Evolutionary conservation across 2,888 invertebrate genomes (phyloP).

Genomic region (Silvanus unidentatus): DNA sequence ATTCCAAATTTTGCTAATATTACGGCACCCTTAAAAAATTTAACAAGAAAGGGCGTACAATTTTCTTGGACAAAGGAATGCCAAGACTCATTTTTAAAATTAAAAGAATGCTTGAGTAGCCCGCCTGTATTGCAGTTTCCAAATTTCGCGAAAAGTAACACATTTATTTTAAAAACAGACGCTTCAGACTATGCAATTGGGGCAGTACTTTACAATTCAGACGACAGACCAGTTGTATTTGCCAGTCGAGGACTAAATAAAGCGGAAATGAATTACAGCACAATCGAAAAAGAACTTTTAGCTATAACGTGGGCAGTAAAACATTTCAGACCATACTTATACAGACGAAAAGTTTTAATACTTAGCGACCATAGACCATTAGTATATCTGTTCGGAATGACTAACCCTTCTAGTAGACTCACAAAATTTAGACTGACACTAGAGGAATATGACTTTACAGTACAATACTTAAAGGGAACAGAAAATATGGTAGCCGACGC

Average conservation of each 20-base stretch:
- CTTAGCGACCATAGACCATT: constrained; percentile 1
- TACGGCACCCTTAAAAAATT: constrained; percentile 7
- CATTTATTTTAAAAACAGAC: constrained; percentile 16
- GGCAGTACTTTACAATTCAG: constrained; percentile 11
- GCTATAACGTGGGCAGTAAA: constrained; percentile 20
- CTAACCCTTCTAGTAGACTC: constrained; percentile 13
- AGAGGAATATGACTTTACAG: constrained; percentile 11
- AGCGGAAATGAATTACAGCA: constrained; percentile 7
- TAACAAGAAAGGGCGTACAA: constrained; percentile 5
- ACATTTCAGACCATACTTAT: not conserved
- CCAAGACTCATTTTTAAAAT: constrained; percentile 9
- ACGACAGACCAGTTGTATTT: constrained; percentile 11
- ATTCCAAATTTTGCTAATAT: constrained; percentile 10
- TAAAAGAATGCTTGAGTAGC: constrained; percentile 9
- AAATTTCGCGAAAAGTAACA: constrained; percentile 13
- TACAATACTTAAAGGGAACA: constrained; percentile 4
- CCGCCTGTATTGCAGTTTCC: constrained; percentile 14
- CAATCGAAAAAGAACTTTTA: constrained; percentile 13
- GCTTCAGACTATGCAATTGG: constrained; percentile 13
- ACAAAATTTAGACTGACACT: constrained; percentile 25
- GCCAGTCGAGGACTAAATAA: constrained; percentile 11
- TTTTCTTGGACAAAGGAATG: constrained; percentile 12
- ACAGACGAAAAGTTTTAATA: not conserved
- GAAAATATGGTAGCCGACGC: constrained; percentile 10
- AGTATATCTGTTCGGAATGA: not conserved